Base-by-base conservation (phyloP, 1,140 invertebrate genomes). In the Polypedilum vanderplanki region DNA sequence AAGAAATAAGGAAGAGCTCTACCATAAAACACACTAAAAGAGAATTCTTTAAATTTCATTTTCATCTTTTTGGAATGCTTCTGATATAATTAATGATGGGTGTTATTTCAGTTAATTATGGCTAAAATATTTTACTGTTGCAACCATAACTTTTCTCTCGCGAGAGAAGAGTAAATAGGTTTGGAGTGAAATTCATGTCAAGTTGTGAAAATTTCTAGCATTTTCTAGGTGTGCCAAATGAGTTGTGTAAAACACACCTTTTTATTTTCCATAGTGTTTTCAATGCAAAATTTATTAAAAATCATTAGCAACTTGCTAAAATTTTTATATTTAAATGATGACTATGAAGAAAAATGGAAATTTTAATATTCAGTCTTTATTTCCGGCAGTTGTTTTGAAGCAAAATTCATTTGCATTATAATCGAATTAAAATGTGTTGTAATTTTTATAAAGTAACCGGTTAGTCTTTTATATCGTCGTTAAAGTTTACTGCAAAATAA, bases 331-430 rank as follows among this genome's bases (percentile, higher is more conserved):
- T 33, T 5, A 33, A 33, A 33, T 5, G 5, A 33, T 33, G 24
- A 33, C 24, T 1, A 33, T 33, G 24, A 33, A 33, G 24, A 5
- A 33, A 33, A 33, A 33, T 33, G 1, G 5, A 33, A 33, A 33
- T 33, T 33, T 33, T 33, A 33, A 33, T 5, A 33, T 57, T 15
- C 46, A 57, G 46, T 57, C 46, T n/a, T 15, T 12, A 57, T 57
- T 57, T 57, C 46, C 46, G 46, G 46, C 46, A 57, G 46, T 57
- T 57, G 46, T n/a, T 57, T n/a, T 57, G n/a, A 3, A n/a, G 46
- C 46, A n/a, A 46, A 46, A 1, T 12, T 57, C 12, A 15, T 57
- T 57, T 57, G 46, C 46, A 57, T 57, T 57, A 57, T 57, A 57
- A 57, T 57, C 46, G 4, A 57, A 57, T 57, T n/a, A 57, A 57